phyloP scores from a whole-genome alignment of 1,140 invertebrate genomes.

The Scaptomyza graminum region DNA sequence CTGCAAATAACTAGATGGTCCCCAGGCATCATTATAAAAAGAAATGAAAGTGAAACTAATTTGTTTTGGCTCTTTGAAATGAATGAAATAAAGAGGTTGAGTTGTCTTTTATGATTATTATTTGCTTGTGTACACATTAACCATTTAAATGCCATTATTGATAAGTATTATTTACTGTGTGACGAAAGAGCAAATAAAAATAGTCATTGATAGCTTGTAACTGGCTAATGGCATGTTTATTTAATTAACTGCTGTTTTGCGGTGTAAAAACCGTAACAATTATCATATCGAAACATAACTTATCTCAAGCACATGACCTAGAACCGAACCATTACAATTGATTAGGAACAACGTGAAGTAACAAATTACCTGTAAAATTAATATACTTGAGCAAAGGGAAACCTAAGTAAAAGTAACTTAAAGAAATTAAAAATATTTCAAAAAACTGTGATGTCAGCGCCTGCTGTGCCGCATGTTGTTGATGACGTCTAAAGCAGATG shows the following conservation, averaged over 20 bases:
- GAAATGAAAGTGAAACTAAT: constrained; percentile 29
- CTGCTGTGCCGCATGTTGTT: constrained; percentile 47
- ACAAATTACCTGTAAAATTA: background rate
- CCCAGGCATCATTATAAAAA: constrained; percentile 7
- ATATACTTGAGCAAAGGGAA: constrained; percentile 11
- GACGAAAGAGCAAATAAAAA: constrained; percentile 14
- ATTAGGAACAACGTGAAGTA: background rate
- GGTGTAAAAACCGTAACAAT: background rate
- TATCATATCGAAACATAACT: constrained; percentile 16
- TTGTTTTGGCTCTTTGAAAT: background rate
- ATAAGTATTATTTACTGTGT: background rate
- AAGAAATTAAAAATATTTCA: constrained; percentile 6
- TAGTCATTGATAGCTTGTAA: constrained; percentile 4
- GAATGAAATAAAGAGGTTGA: background rate
- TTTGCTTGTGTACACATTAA: background rate
- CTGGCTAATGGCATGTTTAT: constrained; percentile 1
- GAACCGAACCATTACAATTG: background rate
- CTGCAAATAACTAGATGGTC: constrained; percentile 18
- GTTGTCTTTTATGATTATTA: background rate
- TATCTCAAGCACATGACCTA: constrained; percentile 21
- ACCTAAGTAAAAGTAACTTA: constrained; percentile 22
- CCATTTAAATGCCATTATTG: constrained; percentile 20
- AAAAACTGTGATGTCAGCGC: constrained; percentile 58
- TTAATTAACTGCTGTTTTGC: background rate
- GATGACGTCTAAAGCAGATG: constrained; percentile 45